Base-by-base conservation (phyloP, 2,888 invertebrate genomes). In the Eustalomyia histrio region DNA sequence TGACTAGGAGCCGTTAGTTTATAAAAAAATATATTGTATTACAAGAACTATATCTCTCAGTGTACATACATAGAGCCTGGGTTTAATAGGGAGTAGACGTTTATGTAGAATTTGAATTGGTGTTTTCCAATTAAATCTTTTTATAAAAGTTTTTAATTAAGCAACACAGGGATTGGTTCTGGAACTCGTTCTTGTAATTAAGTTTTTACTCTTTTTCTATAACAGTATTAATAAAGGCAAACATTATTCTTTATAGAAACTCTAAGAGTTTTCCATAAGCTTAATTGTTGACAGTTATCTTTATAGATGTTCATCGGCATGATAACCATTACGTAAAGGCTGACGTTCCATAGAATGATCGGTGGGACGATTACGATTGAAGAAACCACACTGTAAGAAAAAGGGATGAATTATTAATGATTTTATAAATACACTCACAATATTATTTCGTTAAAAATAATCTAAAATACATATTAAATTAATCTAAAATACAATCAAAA, bases 311-410 rank as follows among this genome's bases (percentile, higher is more conserved):
- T 95, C 95, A 91, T 95, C 95, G 82, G 95, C 95, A 24, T 93
- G 92, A 85, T 93, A 94, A 81, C 94, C 94, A 86, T 95, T 95
- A 83, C 96, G 93, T 84, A 97, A 91, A 2, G 97, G 97, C 88
- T 97, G 96, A 65, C 96, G 93, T 92, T 97, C 97, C 55, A 95
- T 94, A 85, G 95, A 94, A 63, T 88, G 88, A 89, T 95, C 94
- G 0, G 94, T 93, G 61, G 97, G 97, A 29, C 97, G 94, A 91
- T 96, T 96, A 88, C 97, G 93, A 89, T 97, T 96, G 92, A 97
- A 97, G 94, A 97, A 97, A 80, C 97, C 97, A 90, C 95, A 95
- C 97, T 97, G 91, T 35, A 92, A 92, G 64, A 16, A 61, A 55
- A 18, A 35, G 4, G 57, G 29, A 16, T 8, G 24, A 57, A 58